These are phyloP conservation scores for Busseola fusca DNA, from an alignment of 2,888 invertebrate genomes.

Conservation along the genomic window DNA sequence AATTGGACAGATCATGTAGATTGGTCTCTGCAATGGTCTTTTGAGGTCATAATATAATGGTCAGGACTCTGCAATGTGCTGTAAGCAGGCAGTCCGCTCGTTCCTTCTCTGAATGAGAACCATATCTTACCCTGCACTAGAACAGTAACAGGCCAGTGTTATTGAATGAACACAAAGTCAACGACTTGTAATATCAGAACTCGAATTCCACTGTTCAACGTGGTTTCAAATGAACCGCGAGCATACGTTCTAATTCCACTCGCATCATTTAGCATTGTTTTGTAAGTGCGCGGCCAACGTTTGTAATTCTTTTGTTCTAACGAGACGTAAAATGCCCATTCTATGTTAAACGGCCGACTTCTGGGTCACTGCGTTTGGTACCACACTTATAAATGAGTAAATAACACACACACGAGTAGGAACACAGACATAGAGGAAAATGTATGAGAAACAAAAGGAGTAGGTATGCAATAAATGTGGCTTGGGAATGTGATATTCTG, in stretches of 20 bases:
- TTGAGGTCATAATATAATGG: not conserved
- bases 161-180: not conserved
- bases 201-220: not conserved
- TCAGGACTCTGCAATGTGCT: not conserved
- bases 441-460: slow-evolving; percentile 18
- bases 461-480: not conserved
- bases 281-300: slow-evolving; percentile 60
- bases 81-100: not conserved
- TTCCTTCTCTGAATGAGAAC: not conserved
- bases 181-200: not conserved
- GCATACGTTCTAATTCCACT: slow-evolving; percentile 54
- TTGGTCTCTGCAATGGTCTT: too few species aligned
- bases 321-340: slow-evolving; percentile 77
- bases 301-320: slow-evolving; percentile 77
- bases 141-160: not conserved
- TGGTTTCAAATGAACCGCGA: slow-evolving; percentile 40
- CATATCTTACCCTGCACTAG: not conserved
- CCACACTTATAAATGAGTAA: slow-evolving; percentile 50
- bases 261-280: slow-evolving; percentile 61
- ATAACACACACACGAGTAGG: slow-evolving; percentile 25
- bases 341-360: slow-evolving; percentile 77
- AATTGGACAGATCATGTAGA: too few species aligned
- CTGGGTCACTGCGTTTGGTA: slow-evolving; percentile 71
- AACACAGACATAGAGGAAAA: not conserved
- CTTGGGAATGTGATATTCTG: slow-evolving; percentile 7